Evolutionary conservation across 2,113 vertebrate genomes (phyloP), one percentile per base, ranked within the genome.

Genomic region (pig (Sus scrofa)): DNA sequence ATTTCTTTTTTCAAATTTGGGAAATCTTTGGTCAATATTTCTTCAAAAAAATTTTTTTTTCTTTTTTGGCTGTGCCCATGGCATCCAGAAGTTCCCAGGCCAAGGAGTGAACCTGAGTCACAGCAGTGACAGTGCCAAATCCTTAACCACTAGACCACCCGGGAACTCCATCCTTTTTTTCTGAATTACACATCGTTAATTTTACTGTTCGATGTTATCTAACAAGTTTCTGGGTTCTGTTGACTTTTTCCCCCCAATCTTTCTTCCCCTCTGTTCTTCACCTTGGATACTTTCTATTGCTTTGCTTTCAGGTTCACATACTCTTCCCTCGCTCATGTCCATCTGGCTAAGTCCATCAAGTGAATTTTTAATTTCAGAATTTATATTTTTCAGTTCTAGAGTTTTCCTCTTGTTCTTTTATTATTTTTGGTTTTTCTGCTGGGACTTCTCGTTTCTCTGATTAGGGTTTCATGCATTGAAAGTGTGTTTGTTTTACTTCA

Each of bases 371-470:
- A 37, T 78, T 83, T 39, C 20, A 71, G 26, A 85, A 94, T 37
- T 96, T 75, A 16, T 81, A 52, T 82, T 86, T 87, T 83, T 95
- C 16, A 27, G 44, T 82, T 95, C 50, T 77, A 77, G 56, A 94
- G n/a, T 86, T 65, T 94, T 58, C n/a, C 37, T 84, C 9, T 86
- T 71, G 0, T 79, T 58, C 18, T 81, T 37, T 3, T 81, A 91
- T 58, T n/a, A 73, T 73, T 44, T 93, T 78, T 68, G 34, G 50
- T 73, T 86, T 95, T 94, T 60, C 79, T 44, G 16, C 56, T 77
- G 58, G 0, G 32, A 86, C 19, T 60, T 94, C 27, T 73, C 24
- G 52, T 92, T 96, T 89, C 34, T 95, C 73, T 94, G 30, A 70
- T 75, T n/a, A 91, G 71, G 67, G 50, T 54, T 82, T 83, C 62